Evolutionary conservation across 1,140 invertebrate species (phyloP).

Genomic region (Epicauta chinensis): DNA sequence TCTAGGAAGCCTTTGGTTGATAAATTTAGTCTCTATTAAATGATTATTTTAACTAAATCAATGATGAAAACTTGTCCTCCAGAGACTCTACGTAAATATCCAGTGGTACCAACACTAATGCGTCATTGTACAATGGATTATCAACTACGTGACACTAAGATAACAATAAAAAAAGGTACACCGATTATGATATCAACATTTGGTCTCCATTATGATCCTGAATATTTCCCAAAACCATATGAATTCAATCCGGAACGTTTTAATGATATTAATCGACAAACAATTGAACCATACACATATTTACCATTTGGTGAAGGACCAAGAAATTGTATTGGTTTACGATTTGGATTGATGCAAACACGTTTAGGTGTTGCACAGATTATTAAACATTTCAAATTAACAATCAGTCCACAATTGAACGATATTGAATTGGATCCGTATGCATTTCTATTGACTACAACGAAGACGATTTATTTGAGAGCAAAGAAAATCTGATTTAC

Average conservation of each 20-base stretch:
- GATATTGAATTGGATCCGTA: too few relatives aligned
- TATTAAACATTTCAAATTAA: too few relatives aligned
- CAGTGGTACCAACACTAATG: slow-evolving; percentile 44
- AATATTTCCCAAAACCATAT: slow-evolving; percentile 51
- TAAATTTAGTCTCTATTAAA: too few relatives aligned
- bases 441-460: too few relatives aligned
- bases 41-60: background rate
- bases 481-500: too few relatives aligned
- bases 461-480: too few relatives aligned
- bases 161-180: slow-evolving; percentile 45
- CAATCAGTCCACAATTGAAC: too few relatives aligned
- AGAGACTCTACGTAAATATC: slow-evolving; percentile 51
- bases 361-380: too few relatives aligned
- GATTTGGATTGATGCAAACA: too few relatives aligned
- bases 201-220: slow-evolving; percentile 53
- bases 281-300: slow-evolving; percentile 38
- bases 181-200: slow-evolving; percentile 52
- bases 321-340: slow-evolving; percentile 52
- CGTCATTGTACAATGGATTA: slow-evolving; percentile 42
- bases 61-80: slow-evolving; percentile 5
- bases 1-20: too few relatives aligned
- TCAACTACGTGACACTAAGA: slow-evolving; percentile 37
- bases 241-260: slow-evolving; percentile 56
- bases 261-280: slow-evolving; percentile 31
- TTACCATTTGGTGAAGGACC: slow-evolving; percentile 53